Base-by-base conservation (phyloP, 2,888 invertebrate species). In the Cosmorhoe ocellata region DNA sequence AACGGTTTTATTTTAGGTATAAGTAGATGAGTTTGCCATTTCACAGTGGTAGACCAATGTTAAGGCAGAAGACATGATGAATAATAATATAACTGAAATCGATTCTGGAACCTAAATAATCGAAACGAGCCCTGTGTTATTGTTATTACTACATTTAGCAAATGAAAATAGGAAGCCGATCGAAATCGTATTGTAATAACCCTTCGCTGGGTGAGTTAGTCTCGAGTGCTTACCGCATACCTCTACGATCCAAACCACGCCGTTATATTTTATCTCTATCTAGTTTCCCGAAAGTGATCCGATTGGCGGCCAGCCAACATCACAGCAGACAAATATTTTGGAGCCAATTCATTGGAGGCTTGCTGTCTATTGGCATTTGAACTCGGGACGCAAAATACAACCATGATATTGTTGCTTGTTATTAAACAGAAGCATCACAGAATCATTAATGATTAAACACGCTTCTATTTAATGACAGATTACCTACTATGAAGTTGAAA, bases 301-400 rank as follows among this genome's bases (percentile, higher is more conserved):
- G 70, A 74, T 79, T 90, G 90, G 90, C 86, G 57, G 37, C 47
- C 43, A 41, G 83, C 89, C 90, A 90, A 77, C 67, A 69, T 61
- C 71, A 78, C 81, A 81, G 82, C 83, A 85, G 87, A 88, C 87
- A 81, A 86, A 88, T 84, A 85, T 88, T 87, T 87, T 79, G 77
- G 75, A 74, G 81, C 66, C 79, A 81, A 86, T 83, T 79, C 83
- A 84, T 87, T 79, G 71, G 76, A 66, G 74, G 79, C 69, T 44
- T 36, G 44, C 48, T 32, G 52, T 62, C 66, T 68, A 62, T 53
- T 13, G 31, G 31, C 12, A 30, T 39, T 47, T 11, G 10, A 11
- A 14, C 12, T 42, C 36, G 18, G 42, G 45, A 49, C 42, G 8
- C 30, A 32, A 45, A 33, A 28, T 52, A 30, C 31, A 10, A 11